These are phyloP conservation scores for Cebidichthys violaceus DNA, from an alignment of 2,113 vertebrate genomes.

Conservation along the genomic window DNA sequence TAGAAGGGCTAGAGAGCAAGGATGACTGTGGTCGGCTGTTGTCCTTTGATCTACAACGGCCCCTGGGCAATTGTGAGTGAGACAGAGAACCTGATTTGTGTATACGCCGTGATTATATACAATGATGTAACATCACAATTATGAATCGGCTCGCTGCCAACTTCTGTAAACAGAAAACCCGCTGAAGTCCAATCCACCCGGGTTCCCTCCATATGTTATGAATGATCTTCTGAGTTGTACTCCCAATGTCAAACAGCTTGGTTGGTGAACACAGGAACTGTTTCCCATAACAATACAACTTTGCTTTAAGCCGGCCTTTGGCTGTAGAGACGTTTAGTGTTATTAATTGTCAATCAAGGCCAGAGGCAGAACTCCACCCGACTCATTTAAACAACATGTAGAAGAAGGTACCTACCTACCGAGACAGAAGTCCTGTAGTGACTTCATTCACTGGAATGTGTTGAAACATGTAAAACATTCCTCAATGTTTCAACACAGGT, in stretches of 20 bases:
- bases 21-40: not conserved
- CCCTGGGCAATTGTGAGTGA: conserved; percentile 9
- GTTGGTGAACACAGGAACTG: conserved; percentile 5
- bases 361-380: no score
- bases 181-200: conserved; percentile 25
- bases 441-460: no score
- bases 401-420: no score
- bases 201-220: conserved; percentile 38
- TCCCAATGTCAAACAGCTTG: conserved; percentile 27
- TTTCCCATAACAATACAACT: not conserved
- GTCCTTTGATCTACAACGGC: conserved; percentile 26
- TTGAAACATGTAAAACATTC: no score
- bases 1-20: conserved; percentile 17
- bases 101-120: conserved; percentile 5
- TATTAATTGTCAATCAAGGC: conserved; percentile 18
- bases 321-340: conserved; percentile 2
- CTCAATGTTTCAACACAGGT: no score
- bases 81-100: not conserved
- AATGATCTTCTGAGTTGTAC: conserved; percentile 23
- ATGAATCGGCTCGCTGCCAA: not conserved
- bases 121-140: conserved; percentile 27
- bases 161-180: conserved; percentile 8
- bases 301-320: conserved; percentile 19
- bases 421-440: no score
- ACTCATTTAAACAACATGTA: no score